Evolutionary conservation across 2,888 invertebrate species (phyloP).

Genomic region (Tipula lateralis): DNA sequence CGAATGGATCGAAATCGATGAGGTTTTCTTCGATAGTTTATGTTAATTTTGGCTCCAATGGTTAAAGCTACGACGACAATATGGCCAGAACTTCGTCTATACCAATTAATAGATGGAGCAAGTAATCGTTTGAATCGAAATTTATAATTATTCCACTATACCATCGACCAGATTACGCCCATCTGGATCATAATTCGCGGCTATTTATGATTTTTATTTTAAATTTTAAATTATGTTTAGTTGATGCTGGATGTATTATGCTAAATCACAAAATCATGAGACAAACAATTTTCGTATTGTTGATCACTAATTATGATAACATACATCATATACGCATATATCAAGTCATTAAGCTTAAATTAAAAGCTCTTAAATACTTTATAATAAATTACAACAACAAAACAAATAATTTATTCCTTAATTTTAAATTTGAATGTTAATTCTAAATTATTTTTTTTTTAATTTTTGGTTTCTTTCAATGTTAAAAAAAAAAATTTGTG

Average conservation of each 20-base stretch:
- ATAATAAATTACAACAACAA: background rate
- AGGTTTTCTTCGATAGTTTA: no score
- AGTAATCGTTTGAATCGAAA: no score
- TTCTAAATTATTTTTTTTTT: background rate
- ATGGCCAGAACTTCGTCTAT: no score
- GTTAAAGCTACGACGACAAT: no score
- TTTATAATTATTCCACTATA: no score
- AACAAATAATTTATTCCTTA: background rate
- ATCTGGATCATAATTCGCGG: background rate
- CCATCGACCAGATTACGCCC: background rate
- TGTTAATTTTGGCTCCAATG: no score
- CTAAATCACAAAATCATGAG: background rate
- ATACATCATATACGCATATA: background rate
- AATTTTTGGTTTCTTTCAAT: background rate
- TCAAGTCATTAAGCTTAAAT: background rate
- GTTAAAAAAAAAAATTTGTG: slow-evolving; percentile 12
- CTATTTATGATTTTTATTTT: background rate
- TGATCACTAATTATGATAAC: background rate
- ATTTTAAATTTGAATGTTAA: background rate
- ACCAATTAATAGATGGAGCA: no score
- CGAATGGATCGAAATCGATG: no score
- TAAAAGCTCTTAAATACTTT: background rate
- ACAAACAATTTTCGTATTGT: background rate
- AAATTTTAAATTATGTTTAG: background rate
- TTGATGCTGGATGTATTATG: background rate